phyloP scores from a whole-genome alignment of 2,888 invertebrate genomes.

The Macropis europaea region DNA sequence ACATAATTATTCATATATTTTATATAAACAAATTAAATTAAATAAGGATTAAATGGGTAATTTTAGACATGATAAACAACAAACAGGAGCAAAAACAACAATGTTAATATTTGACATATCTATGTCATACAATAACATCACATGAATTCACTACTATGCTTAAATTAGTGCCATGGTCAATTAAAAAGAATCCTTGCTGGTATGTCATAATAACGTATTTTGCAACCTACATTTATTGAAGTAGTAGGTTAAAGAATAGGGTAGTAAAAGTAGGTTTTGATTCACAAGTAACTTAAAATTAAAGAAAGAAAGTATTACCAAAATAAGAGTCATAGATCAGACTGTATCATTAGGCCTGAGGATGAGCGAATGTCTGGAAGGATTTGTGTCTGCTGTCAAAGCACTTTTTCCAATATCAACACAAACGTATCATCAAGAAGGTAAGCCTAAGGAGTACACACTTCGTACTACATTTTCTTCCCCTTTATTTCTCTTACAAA shows the following conservation, averaged over 20 bases:
- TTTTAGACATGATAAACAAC: neutral
- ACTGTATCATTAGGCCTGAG: conserved; percentile 78
- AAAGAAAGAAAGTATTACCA: conserved; percentile 68
- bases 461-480: conserved; percentile 70
- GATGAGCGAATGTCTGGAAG: conserved; percentile 79
- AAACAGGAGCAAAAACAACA: conserved; percentile 1
- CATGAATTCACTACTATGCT: conserved; percentile 18
- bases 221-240: conserved; percentile 49
- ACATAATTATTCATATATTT: conserved; percentile 3
- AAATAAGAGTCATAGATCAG: conserved; percentile 76
- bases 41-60: conserved; percentile 5
- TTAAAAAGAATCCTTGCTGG: conserved; percentile 20
- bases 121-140: conserved; percentile 2
- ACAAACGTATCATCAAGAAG: conserved; percentile 78
- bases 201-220: conserved; percentile 34
- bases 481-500: conserved; percentile 65
- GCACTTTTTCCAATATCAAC: conserved; percentile 79
- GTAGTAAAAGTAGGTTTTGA: conserved; percentile 51
- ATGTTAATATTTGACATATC: neutral
- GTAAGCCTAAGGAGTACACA: conserved; percentile 76
- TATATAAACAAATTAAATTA: conserved; percentile 11
- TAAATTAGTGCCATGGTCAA: conserved; percentile 17
- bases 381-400: conserved; percentile 79
- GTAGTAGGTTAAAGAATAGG: conserved; percentile 46
- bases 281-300: conserved; percentile 57